A percentile compares a stretch with the other conserved stretches of the same genome.
Evolutionary conservation across 1,140 invertebrate species (phyloP).

Genomic region (Phocides pigmalion): DNA sequence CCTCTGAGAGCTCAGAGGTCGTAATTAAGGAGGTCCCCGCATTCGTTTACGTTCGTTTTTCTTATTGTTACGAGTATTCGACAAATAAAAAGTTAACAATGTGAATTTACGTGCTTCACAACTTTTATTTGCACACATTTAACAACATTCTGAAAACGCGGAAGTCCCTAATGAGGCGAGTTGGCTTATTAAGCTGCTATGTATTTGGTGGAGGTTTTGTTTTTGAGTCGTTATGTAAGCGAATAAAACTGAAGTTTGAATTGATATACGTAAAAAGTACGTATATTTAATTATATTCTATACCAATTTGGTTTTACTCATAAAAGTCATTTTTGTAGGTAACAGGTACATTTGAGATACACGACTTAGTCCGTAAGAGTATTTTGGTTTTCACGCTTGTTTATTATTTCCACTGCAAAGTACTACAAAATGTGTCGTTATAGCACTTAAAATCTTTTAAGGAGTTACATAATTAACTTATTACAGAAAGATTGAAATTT

Average conservation of each 20-base stretch:
- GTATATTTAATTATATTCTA: too few species aligned
- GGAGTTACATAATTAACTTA: conserved; percentile 9
- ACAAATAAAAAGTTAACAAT: not conserved
- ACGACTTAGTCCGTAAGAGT: too few species aligned
- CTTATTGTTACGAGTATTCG: not conserved
- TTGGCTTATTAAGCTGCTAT: not conserved
- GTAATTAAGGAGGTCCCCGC: too few species aligned
- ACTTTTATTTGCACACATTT: not conserved
- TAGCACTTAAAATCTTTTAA: not conserved
- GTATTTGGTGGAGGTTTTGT: not conserved
- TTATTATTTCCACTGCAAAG: too few species aligned
- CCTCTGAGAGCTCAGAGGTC: too few species aligned
- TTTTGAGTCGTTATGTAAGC: not conserved
- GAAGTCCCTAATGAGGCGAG: not conserved
- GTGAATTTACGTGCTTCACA: not conserved
- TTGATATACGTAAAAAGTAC: too few species aligned
- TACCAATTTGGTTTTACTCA: too few species aligned
- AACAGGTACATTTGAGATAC: too few species aligned
- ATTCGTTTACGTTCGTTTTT: too few species aligned
- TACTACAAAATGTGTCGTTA: too few species aligned
- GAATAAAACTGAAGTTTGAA: not conserved
- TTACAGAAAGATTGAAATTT: conserved; percentile 41
- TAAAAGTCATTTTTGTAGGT: too few species aligned
- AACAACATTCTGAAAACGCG: not conserved
- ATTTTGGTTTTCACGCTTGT: too few species aligned